Evolutionary conservation across 2,797 vertebrate genomes (phyloP).

Genomic region (Pogonophryne albipinna): DNA sequence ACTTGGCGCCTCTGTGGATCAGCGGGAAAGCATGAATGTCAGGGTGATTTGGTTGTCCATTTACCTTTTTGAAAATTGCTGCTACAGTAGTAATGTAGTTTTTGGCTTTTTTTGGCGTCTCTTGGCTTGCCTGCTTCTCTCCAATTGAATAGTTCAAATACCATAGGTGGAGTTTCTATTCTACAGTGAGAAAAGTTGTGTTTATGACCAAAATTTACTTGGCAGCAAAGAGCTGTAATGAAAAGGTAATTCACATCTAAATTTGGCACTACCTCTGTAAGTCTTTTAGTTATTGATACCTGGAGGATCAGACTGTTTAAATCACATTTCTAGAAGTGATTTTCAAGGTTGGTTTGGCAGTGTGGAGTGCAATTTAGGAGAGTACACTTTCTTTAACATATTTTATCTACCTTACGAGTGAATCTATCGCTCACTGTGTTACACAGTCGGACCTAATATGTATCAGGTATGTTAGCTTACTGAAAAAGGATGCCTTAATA

Average conservation of each 20-base stretch:
- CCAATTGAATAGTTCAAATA: slow-evolving; percentile 30
- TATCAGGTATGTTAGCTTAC: neutral
- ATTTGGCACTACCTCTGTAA: neutral
- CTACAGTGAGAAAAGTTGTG: neutral
- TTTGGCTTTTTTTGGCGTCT: too few relatives aligned
- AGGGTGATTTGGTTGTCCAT: slow-evolving; percentile 62
- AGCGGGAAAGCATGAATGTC: slow-evolving; percentile 62
- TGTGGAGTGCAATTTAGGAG: neutral
- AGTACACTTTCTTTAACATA: neutral
- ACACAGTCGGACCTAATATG: neutral
- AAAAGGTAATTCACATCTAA: neutral
- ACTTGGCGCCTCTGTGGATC: slow-evolving; percentile 63
- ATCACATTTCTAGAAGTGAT: neutral
- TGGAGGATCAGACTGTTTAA: slow-evolving; percentile 5
- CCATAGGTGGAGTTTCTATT: neutral
- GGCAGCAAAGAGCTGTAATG: neutral
- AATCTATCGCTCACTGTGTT: neutral
- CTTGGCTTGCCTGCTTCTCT: slow-evolving; percentile 7
- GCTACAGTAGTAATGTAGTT: slow-evolving; percentile 34
- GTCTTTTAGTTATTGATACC: neutral
- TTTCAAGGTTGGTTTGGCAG: neutral
- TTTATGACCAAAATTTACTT: neutral
- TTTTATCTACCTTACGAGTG: slow-evolving; percentile 2
- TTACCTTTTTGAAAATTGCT: slow-evolving; percentile 53
- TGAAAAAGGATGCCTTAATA: slow-evolving; percentile 21